Conservation (phyloP, 1,140 invertebrate species). For the Danaus melanippus region DNA sequence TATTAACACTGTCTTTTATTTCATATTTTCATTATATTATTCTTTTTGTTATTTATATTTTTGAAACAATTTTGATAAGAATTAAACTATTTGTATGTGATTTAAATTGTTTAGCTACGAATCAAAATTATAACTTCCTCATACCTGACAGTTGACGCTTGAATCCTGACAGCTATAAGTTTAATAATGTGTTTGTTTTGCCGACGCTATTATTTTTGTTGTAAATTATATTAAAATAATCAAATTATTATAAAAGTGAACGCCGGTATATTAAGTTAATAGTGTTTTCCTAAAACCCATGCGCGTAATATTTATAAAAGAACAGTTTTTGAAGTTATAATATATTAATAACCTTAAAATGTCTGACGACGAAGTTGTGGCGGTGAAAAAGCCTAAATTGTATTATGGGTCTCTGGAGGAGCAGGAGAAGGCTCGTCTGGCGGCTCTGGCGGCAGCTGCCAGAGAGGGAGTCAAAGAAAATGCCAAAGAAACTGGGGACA, state of each 20-base stretch:
- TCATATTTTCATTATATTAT: too few species aligned
- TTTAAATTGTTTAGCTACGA: too few species aligned
- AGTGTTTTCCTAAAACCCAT: background rate
- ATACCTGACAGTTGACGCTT: too few species aligned
- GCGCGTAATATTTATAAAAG: too few species aligned
- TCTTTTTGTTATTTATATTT: too few species aligned
- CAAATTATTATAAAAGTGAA: background rate
- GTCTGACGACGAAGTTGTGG: slow-evolving; percentile 89
- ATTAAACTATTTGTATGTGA: too few species aligned
- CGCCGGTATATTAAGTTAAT: slow-evolving; percentile 1
- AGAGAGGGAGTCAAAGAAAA: slow-evolving; percentile 61
- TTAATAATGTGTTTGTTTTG: too few species aligned
- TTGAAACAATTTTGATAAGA: too few species aligned
- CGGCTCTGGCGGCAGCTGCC: slow-evolving; percentile 56
- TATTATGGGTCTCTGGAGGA: slow-evolving; percentile 93
- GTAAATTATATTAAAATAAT: slow-evolving; percentile 2
- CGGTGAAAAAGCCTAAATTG: slow-evolving; percentile 84
- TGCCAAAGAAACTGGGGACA: slow-evolving; percentile 73
- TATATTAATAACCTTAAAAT: slow-evolving; percentile 71
- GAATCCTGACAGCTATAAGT: too few species aligned
- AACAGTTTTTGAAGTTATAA: too few species aligned
- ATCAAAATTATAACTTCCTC: too few species aligned
- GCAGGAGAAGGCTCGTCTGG: slow-evolving; percentile 76
- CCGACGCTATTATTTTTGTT: background rate
- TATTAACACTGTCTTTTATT: too few species aligned